These are phyloP conservation scores for Dryobates pubescens DNA, from an alignment of 2,797 vertebrate species.

Conservation along the genomic window DNA sequence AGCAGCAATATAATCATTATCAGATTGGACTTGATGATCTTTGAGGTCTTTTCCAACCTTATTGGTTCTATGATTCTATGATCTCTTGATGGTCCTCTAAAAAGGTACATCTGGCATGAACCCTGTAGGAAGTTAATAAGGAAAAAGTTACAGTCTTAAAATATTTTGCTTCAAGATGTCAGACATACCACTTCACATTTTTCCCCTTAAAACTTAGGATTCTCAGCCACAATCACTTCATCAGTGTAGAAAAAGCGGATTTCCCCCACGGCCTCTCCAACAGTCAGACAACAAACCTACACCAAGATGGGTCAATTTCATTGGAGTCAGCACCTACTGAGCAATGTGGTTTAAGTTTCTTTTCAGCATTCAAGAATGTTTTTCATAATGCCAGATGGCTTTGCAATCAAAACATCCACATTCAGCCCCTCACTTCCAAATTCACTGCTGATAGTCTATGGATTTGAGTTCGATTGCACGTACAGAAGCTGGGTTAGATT, in stretches of 20 bases:
- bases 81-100: not conserved
- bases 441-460: not conserved
- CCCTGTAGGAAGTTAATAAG: not conserved
- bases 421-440: constrained; percentile 14
- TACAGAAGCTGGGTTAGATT: not conserved
- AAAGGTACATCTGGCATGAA: not conserved
- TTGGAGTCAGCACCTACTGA: constrained; percentile 58
- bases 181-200: not conserved
- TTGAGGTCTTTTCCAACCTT: too few relatives aligned
- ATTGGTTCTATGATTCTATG: too few relatives aligned
- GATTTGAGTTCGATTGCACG: not conserved
- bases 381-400: constrained; percentile 17
- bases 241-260: constrained; percentile 12
- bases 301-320: constrained; percentile 37
- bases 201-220: not conserved
- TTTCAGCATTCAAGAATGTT: not conserved
- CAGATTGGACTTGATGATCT: too few relatives aligned
- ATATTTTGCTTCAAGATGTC: constrained; percentile 1
- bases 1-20: not conserved
- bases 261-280: constrained; percentile 52
- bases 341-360: constrained; percentile 42
- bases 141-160: not conserved
- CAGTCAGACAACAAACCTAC: constrained; percentile 16
- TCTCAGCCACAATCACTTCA: constrained; percentile 57
- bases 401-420: constrained; percentile 8